Evolutionary conservation across 1,140 invertebrate species (phyloP), one percentile per base, ranked within the genome.

Genomic region (Hirudo medicinalis): DNA sequence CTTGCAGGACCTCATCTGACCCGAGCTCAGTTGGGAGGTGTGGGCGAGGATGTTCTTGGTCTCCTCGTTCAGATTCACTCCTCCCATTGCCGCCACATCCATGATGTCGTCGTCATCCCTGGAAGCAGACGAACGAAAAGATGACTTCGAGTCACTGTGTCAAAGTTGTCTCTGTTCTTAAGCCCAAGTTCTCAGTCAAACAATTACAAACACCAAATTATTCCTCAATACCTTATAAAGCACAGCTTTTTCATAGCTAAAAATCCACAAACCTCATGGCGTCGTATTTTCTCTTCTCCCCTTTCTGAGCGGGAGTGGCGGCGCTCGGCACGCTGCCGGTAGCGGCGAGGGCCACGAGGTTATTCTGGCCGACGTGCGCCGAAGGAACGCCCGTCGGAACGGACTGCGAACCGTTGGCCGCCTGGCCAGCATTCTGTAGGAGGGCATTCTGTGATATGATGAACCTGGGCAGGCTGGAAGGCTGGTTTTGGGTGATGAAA

Each of bases 1-100:
- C 84, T 94, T 94, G 83, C 92, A 94, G 0, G 93, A 96, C 75
- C 94, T 82, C 72, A 96, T 94, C 82, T 97, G 93, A 0, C 92
- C 93, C 13, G 93, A 93, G 72, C 97, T 92, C 81, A 94, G 90
- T 78, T 97, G 93, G 6, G 92, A 93, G 76, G 80, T 82, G 5
- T 91, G 91, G 4, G 93, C 92, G 40, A 97, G 85, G 78, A 97
- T 97, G 81, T 91, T 88, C 79, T 95, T 92, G 69, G 89, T 90
- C 83, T 98, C 94, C 83, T 98, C 94, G 2, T 91, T 89, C 76
- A 98, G 85, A 84, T 98, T 98, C n/a, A 98, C 94, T 36, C 94
- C 94, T 76, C 94, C 94, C 94, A 98, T 98, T 9, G 94, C 94
- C 29, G 94, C 94, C 0, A 98, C 94, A 85, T 98, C 94, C 79